Evolutionary conservation across 2,797 vertebrate genomes (phyloP), one percentile per base, ranked within the genome.

Genomic region (Rhinella marina): DNA sequence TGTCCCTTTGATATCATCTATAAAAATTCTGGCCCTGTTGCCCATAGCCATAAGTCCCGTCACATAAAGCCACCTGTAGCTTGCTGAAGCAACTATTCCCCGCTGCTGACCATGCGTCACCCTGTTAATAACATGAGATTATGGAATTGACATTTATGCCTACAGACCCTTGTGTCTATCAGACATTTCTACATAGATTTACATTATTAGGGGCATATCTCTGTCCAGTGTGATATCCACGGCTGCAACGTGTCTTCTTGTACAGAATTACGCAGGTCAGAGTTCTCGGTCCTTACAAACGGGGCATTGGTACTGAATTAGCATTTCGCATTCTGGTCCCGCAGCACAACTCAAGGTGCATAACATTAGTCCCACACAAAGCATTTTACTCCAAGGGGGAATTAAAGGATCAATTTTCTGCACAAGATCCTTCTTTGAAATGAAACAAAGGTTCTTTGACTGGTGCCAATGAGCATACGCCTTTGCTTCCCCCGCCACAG

Each of bases 381-480:
- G 72, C 80, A 87, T 87, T 82, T 82, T 64, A 81, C 72, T 48
- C 14, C 32, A 61, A 27, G 57, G 29, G 48, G 64, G 82, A 82
- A 77, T 54, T 66, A 82, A 56, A 82, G 72, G 59, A 82, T 87
- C 57, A 29, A 54, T 75, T 87, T 82, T 76, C 70, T 87, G 72
- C 57, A 76, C 27, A 87, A 87, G 41, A 76, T n/a, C 12, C 32
- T 64, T 48, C 86, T 75, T 87, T 82, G 68, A 87, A 87, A 75
- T 76, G 23, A 87, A 82, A 87, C 86, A 87, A 87, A 87, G 57
- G 70, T n/a, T 61, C 72, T 82, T 87, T 85, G 72, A 85, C 72
- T 81, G 54, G 54, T 87, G 78, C 85, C 85, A 87, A 77, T 87
- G 57, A 76, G 86, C 50, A 87, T 87, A 82, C 86, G 80, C 86